Evolutionary conservation across 2,113 vertebrate genomes (phyloP).

Genomic region (Solenodon paradoxus): DNA sequence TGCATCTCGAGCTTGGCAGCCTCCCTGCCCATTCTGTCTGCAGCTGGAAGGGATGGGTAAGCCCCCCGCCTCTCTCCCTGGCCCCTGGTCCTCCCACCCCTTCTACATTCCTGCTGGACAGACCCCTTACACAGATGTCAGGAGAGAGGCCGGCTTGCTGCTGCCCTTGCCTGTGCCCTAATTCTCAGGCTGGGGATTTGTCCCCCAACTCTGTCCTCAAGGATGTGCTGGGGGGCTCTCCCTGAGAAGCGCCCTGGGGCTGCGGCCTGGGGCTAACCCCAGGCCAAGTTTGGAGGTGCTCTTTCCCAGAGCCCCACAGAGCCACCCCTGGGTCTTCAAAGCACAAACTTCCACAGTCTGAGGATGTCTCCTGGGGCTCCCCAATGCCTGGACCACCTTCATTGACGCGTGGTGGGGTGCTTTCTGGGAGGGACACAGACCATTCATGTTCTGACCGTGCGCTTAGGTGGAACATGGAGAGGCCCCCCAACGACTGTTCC

Average conservation of each 20-base stretch:
- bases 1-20: too few species aligned
- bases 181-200: neutral
- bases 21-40: too few species aligned
- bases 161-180: neutral
- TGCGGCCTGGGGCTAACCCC: neutral
- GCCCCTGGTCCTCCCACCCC: neutral
- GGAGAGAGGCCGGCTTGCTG: neutral
- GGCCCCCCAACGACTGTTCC: neutral
- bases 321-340: neutral
- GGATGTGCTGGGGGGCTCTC: neutral
- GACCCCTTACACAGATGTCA: neutral
- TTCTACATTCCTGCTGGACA: neutral
- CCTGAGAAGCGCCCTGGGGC: neutral
- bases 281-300: neutral
- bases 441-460: neutral
- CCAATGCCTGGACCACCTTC: neutral
- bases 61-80: neutral
- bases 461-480: neutral
- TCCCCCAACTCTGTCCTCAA: neutral
- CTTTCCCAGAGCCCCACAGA: neutral
- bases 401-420: fast-evolving
- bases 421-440: neutral
- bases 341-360: neutral
- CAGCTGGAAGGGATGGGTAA: too few species aligned
- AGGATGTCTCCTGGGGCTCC: neutral